phyloP scores from a whole-genome alignment of 2,888 invertebrate genomes.

The Hydroisotoma schaefferi region DNA sequence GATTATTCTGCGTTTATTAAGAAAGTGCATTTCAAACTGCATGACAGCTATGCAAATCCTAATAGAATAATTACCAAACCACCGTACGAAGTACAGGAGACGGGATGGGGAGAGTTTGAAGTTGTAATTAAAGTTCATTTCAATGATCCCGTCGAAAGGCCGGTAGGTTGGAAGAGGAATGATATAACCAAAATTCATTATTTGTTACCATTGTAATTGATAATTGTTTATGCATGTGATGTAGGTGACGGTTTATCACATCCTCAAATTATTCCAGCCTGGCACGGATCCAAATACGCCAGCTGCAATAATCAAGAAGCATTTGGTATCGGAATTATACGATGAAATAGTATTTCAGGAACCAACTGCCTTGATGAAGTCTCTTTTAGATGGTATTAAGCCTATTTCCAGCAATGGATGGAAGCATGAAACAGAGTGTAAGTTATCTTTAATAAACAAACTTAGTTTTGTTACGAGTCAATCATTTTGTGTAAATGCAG shows the following conservation, averaged over 20 bases:
- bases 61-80: slow-evolving; percentile 90
- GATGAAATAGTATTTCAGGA: slow-evolving; percentile 95
- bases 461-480: not conserved
- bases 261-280: slow-evolving; percentile 86
- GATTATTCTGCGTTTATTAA: slow-evolving; percentile 93
- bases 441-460: slow-evolving; percentile 50
- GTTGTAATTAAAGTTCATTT: slow-evolving; percentile 97
- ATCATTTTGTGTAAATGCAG: no score
- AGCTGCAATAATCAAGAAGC: slow-evolving; percentile 56
- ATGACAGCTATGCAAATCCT: slow-evolving; percentile 87
- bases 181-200: no score
- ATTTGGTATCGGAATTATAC: slow-evolving; percentile 85
- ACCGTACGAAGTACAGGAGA: slow-evolving; percentile 86
- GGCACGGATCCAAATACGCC: slow-evolving; percentile 52
- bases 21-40: slow-evolving; percentile 94
- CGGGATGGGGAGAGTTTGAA: slow-evolving; percentile 99
- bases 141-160: slow-evolving; percentile 90
- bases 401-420: slow-evolving; percentile 68
- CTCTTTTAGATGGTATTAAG: slow-evolving; percentile 72
- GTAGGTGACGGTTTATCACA: slow-evolving; percentile 90
- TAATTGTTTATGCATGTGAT: slow-evolving; percentile 51
- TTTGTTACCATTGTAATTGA: no score
- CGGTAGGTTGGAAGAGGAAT: no score
- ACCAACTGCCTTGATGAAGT: slow-evolving; percentile 85
- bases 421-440: slow-evolving; percentile 87